These are phyloP conservation scores for Microctonus aethiopoides DNA, from an alignment of 2,888 invertebrate genomes.

Conservation along the genomic window DNA sequence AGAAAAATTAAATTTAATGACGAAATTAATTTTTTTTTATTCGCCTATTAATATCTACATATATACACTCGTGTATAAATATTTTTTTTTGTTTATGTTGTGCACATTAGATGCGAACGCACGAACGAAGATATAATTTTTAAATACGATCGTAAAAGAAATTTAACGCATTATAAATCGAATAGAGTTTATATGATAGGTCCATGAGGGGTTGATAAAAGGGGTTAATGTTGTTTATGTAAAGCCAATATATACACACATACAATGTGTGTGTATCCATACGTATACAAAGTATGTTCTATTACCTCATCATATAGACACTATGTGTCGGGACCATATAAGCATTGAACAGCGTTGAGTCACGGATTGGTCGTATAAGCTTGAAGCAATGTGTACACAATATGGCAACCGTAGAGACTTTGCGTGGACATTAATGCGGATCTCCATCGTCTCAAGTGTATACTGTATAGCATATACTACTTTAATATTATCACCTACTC, in stretches of 20 bases:
- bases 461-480: neutral
- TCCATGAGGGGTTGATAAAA: neutral
- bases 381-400: constrained; percentile 26
- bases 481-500: neutral
- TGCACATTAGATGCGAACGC: constrained; percentile 38
- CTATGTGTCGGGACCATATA: neutral
- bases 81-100: constrained; percentile 27
- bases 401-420: constrained; percentile 31
- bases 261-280: neutral
- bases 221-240: constrained; percentile 1
- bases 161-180: constrained; percentile 14
- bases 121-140: constrained; percentile 52
- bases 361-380: constrained; percentile 52
- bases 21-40: too few species aligned
- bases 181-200: constrained; percentile 19
- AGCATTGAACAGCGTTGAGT: constrained; percentile 38
- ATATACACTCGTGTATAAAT: too few species aligned
- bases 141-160: constrained; percentile 36
- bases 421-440: constrained; percentile 33
- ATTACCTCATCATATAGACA: neutral
- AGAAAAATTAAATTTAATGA: too few species aligned
- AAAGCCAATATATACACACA: neutral
- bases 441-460: neutral
- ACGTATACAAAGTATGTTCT: neutral
- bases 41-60: too few species aligned